These are phyloP conservation scores for Hipposideros larvatus DNA, from an alignment of 2,797 vertebrate species.

Conservation along the genomic window DNA sequence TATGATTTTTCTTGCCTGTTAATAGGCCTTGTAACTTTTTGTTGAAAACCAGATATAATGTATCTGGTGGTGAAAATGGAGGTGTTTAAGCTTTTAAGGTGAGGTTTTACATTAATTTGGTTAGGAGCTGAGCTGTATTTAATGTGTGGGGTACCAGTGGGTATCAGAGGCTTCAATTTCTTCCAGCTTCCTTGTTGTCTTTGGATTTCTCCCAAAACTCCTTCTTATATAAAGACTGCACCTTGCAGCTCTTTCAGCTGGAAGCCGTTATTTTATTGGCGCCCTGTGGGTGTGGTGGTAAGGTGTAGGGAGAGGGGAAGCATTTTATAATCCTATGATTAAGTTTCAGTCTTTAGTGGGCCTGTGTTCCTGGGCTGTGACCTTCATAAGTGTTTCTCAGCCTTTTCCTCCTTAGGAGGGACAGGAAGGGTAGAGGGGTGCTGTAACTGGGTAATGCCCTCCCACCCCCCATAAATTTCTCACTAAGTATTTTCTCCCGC, in stretches of 20 bases:
- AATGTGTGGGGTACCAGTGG: neutral
- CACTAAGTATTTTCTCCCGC: neutral
- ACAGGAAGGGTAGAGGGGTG: neutral
- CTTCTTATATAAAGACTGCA: neutral
- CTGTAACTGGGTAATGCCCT: neutral
- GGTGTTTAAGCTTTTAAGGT: neutral
- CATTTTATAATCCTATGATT: neutral
- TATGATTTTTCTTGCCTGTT: neutral
- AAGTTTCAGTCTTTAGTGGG: constrained; percentile 8
- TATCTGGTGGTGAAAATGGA: neutral
- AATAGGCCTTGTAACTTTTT: neutral
- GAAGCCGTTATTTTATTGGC: neutral
- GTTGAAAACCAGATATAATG: neutral
- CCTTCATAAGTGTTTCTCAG: neutral
- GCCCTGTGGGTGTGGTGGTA: neutral
- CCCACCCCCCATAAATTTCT: neutral
- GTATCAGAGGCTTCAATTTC: neutral
- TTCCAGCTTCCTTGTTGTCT: neutral
- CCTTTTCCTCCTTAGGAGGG: neutral
- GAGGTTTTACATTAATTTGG: neutral
- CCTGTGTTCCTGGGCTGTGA: neutral
- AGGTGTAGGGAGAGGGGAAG: neutral
- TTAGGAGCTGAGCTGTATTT: neutral
- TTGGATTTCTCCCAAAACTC: neutral
- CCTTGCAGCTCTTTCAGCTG: neutral